Evolutionary conservation across 2,888 invertebrate species (phyloP).

Genomic region (Rhagonycha lutea): DNA sequence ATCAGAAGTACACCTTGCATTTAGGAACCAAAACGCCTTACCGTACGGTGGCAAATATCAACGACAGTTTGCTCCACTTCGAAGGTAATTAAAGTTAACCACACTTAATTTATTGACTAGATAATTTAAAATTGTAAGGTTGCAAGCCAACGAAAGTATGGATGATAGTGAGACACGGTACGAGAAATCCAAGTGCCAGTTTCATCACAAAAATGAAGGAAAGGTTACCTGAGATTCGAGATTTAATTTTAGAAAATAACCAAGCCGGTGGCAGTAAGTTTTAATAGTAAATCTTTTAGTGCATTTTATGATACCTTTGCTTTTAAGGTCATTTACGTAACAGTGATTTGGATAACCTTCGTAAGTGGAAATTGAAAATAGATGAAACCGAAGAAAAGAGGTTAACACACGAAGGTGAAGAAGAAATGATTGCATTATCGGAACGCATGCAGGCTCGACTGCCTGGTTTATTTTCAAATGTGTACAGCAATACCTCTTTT

Average conservation of each 20-base stretch:
- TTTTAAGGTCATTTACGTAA: conserved; percentile 9
- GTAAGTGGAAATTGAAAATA: conserved; percentile 38
- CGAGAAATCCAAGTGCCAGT: conserved; percentile 68
- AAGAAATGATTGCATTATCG: conserved; percentile 74
- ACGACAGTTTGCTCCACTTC: conserved; percentile 63
- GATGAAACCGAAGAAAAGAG: conserved; percentile 52
- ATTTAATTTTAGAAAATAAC: conserved; percentile 60
- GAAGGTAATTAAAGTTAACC: conserved; percentile 56
- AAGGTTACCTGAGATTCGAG: conserved; percentile 59
- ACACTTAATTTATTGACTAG: not conserved
- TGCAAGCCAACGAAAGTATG: conserved; percentile 63
- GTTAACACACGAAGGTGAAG: conserved; percentile 74
- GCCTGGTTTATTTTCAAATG: conserved; percentile 64
- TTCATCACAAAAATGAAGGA: conserved; percentile 61
- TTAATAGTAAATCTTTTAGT: not conserved
- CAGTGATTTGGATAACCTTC: conserved; percentile 14
- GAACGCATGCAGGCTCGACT: conserved; percentile 76
- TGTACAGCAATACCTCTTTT: conserved; percentile 53
- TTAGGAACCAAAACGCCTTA: conserved; percentile 76
- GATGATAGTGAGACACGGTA: conserved; percentile 77
- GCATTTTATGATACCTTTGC: not conserved
- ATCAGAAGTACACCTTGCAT: conserved; percentile 51
- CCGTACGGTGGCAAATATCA: conserved; percentile 67
- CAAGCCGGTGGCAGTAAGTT: conserved; percentile 42
- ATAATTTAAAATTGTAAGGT: conserved; percentile 30